phyloP scores from a whole-genome alignment of 2,797 vertebrate species.

The Typhlichthys eigenmanni region DNA sequence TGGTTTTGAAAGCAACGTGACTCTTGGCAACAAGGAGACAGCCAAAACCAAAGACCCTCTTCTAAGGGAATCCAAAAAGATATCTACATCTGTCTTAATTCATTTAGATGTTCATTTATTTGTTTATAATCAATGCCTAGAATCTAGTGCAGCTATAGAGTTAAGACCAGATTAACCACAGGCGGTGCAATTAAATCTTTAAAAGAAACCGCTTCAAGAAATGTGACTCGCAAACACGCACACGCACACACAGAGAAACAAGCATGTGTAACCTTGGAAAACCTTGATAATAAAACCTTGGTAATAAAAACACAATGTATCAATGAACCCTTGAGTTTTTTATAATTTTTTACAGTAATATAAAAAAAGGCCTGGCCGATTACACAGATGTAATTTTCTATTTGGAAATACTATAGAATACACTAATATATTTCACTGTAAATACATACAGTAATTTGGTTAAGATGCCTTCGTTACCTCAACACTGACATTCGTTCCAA shows the following conservation, averaged over 20 bases:
- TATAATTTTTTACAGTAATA: neutral
- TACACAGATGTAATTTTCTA: too few species aligned
- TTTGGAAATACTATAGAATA: too few species aligned
- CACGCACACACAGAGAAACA: neutral
- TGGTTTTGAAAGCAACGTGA: slow-evolving; percentile 32
- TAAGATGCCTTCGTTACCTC: too few species aligned
- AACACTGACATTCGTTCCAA: too few species aligned
- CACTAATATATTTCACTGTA: too few species aligned
- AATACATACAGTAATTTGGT: too few species aligned
- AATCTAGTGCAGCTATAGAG: slow-evolving; percentile 17
- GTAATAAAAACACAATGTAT: too few species aligned
- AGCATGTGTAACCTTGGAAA: neutral
- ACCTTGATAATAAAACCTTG: too few species aligned
- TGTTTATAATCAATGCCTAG: slow-evolving; percentile 36
- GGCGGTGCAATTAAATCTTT: slow-evolving; percentile 18
- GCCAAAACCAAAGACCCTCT: slow-evolving; percentile 16
- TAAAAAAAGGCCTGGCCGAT: neutral
- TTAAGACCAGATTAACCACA: slow-evolving; percentile 45
- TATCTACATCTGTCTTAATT: too few species aligned
- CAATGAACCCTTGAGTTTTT: neutral
- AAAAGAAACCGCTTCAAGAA: neutral
- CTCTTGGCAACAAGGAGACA: slow-evolving; percentile 23
- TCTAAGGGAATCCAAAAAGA: neutral
- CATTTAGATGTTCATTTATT: slow-evolving; percentile 27
- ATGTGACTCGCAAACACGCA: neutral